These are phyloP conservation scores for Octopus bimaculoides DNA, from an alignment of 1,140 invertebrate species.

Conservation along the genomic window DNA sequence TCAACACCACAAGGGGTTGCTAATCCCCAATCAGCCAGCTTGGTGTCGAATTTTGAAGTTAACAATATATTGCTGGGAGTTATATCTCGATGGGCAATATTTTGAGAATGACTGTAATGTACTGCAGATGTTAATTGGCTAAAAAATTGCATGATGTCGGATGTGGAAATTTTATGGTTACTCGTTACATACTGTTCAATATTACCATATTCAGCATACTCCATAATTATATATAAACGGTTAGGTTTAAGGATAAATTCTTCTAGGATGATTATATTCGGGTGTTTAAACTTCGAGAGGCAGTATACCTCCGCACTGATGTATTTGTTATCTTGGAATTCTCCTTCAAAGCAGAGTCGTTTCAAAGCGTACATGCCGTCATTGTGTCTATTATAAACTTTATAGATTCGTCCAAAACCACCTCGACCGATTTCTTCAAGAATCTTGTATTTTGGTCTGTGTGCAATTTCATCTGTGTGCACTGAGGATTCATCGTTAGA, in stretches of 20 bases:
- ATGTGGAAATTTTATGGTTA: slow-evolving; percentile 13
- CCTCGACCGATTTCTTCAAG: slow-evolving; percentile 29
- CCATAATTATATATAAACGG: slow-evolving; percentile 34
- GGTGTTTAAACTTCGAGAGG: slow-evolving; percentile 27
- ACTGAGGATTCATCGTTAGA: too few relatives aligned
- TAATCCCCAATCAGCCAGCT: slow-evolving; percentile 39
- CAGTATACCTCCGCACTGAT: slow-evolving; percentile 31
- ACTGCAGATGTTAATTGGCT: slow-evolving; percentile 30
- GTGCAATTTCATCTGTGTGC: too few relatives aligned
- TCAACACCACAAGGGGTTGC: slow-evolving; percentile 25
- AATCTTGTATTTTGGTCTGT: slow-evolving; percentile 21
- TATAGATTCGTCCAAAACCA: slow-evolving; percentile 38
- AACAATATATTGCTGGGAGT: slow-evolving; percentile 38
- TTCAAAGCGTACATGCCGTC: slow-evolving; percentile 29
- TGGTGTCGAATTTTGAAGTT: slow-evolving; percentile 21
- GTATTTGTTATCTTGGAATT: slow-evolving; percentile 29
- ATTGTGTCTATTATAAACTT: slow-evolving; percentile 11
- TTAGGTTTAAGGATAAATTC: slow-evolving; percentile 22
- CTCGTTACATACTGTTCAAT: slow-evolving; percentile 24
- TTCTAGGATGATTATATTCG: slow-evolving; percentile 28
- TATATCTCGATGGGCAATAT: slow-evolving; percentile 36
- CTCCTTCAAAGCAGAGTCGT: slow-evolving; percentile 24
- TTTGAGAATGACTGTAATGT: slow-evolving; percentile 28
- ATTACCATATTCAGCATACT: slow-evolving; percentile 33
- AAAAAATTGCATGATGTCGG: slow-evolving; percentile 19